Conservation (phyloP, 2,888 invertebrate genomes). For the Xanthostigma xanthostigma region DNA sequence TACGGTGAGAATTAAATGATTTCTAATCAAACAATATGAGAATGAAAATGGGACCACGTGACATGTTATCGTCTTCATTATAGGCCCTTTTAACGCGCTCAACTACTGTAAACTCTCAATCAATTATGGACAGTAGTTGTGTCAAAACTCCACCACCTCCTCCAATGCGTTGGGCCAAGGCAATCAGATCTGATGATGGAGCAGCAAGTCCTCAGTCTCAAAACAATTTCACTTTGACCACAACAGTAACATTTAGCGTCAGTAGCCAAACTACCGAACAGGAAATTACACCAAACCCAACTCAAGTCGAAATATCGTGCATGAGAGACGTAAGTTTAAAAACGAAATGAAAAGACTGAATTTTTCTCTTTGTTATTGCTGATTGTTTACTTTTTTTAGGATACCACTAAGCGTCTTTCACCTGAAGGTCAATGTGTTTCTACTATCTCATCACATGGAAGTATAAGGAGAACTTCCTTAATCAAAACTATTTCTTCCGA, state of each 20-base stretch:
- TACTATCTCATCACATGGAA: slow-evolving; percentile 52
- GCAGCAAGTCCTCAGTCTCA: slow-evolving; percentile 31
- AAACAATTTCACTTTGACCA: slow-evolving; percentile 68
- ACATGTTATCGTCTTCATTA: background rate
- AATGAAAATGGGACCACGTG: background rate
- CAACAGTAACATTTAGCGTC: slow-evolving; percentile 74
- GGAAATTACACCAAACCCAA: slow-evolving; percentile 11
- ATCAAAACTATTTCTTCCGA: slow-evolving; percentile 26
- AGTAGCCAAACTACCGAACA: slow-evolving; percentile 34
- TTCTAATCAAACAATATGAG: background rate
- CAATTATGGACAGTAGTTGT: background rate
- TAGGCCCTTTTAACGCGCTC: background rate
- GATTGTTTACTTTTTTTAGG: slow-evolving; percentile 28
- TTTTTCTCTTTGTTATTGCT: too few species aligned
- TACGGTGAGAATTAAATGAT: slow-evolving; percentile 1
- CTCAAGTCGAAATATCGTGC: slow-evolving; percentile 5
- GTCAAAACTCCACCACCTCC: slow-evolving; percentile 62
- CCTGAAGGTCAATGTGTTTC: slow-evolving; percentile 50
- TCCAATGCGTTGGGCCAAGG: slow-evolving; percentile 75
- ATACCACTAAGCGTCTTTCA: slow-evolving; percentile 52
- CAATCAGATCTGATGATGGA: slow-evolving; percentile 33
- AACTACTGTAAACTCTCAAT: background rate
- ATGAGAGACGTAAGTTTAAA: slow-evolving; percentile 3
- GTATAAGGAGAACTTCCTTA: slow-evolving; percentile 41
- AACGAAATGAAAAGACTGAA: too few species aligned